Evolutionary conservation across 2,113 vertebrate species (phyloP).

Genomic region (Junco hyemalis): DNA sequence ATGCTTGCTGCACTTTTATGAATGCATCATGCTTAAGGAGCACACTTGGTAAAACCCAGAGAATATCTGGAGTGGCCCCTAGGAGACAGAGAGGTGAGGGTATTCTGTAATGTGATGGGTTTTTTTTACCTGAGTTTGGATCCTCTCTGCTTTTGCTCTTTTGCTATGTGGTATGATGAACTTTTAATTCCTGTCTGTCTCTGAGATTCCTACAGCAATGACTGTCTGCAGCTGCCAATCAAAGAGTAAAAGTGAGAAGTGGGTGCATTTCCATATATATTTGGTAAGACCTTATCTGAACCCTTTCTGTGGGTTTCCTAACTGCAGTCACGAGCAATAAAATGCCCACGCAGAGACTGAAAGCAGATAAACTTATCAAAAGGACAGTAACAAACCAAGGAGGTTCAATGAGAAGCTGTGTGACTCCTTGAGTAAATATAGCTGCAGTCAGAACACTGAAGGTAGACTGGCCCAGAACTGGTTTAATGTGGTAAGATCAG

Average conservation of each 20-base stretch:
- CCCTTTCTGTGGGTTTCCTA: not conserved
- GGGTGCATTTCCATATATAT: not conserved
- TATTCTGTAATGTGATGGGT: not conserved
- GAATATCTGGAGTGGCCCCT: rapidly evolving
- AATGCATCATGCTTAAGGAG: not conserved
- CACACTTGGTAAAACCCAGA: not conserved
- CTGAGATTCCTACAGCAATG: not conserved
- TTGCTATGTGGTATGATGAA: not conserved
- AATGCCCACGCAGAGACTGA: not conserved
- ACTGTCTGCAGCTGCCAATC: not conserved
- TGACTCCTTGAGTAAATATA: not conserved
- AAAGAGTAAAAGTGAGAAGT: not conserved
- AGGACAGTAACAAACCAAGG: not conserved
- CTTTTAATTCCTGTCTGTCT: not conserved
- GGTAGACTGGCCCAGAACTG: not conserved
- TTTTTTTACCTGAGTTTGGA: not conserved
- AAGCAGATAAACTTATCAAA: not conserved
- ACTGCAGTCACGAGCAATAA: not conserved
- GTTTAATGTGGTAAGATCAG: not conserved
- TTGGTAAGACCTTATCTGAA: not conserved
- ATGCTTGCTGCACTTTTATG: not conserved
- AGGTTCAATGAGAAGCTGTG: not conserved
- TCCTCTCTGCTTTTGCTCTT: not conserved
- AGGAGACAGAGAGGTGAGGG: not conserved
- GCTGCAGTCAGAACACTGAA: not conserved